Evolutionary conservation across 2,888 invertebrate species (phyloP), one percentile per base, ranked within the genome.

Genomic region (Ormyrus rosae): DNA sequence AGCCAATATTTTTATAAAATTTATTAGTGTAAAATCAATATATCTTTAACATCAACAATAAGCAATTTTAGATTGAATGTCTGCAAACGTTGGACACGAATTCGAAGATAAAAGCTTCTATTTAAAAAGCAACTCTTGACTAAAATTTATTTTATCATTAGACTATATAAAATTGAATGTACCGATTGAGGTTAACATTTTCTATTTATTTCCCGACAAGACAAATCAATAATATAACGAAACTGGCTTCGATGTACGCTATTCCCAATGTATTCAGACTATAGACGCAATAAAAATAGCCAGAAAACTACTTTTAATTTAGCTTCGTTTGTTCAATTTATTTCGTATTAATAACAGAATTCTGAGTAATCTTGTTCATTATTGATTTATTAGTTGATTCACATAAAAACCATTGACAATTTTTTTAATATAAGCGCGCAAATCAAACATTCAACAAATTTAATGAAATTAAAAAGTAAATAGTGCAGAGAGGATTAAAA

Each of bases 121-220:
- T 56, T 56, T 10, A 56, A 56, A 65, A 13, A 65, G 11, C n/a
- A 45, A 19, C 6, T 13, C 48, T 4, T 50, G n/a, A 46, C 11
- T 45, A 3, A 7, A n/a, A 71, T 61, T 63, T 72, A 7, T 46
- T 19, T 7, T 19, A 60, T 46, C 50, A 48, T 56, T n/a, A 10
- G 46, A 10, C 13, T 7, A 65, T 8, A 48, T 45, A 11, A 75
- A 76, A 68, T 34, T n/a, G 60, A 74, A 58, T 76, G 3, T 55
- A n/a, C 19, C 48, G 53, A 77, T 63, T 56, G 50, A 9, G 48
- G 56, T 64, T 55, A 60, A 69, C 50, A 63, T 69, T 46, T 76
- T 55, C 69, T 13, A 76, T 76, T 76, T 69, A 68, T 76, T 69
- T 76, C 55, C 45, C 19, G 11, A 45, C 11, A 9, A 53, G 19